A percentile compares a stretch with the other conserved stretches of the same genome.
These are phyloP conservation scores for Torymus aiolomorphi DNA, from an alignment of 2,888 invertebrate species.

Conservation along the genomic window DNA sequence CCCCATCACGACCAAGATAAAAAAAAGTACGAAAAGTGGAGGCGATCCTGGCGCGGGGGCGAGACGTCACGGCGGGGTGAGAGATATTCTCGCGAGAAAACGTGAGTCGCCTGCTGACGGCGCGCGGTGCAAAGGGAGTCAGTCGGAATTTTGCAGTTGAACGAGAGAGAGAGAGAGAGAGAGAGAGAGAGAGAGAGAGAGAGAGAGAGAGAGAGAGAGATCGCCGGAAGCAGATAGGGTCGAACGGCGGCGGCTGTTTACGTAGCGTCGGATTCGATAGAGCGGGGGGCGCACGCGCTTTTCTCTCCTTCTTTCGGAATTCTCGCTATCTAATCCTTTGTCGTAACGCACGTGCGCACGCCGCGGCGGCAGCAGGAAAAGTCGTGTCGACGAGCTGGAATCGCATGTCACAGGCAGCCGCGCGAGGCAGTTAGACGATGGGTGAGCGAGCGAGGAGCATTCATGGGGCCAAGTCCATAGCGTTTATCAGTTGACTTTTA, in stretches of 20 bases:
- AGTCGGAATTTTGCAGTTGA: slow-evolving; percentile 6
- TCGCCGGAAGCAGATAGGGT: slow-evolving; percentile 1
- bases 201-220: slow-evolving; percentile 9
- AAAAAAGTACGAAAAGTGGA: slow-evolving; percentile 12
- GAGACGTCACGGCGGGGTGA: slow-evolving; percentile 4
- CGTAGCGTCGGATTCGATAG: neutral
- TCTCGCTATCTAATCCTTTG: neutral
- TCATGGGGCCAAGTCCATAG: neutral
- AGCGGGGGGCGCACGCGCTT: neutral
- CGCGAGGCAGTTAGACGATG: neutral
- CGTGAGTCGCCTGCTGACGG: slow-evolving; percentile 30
- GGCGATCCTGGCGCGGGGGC: slow-evolving; percentile 1
- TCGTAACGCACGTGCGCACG: neutral
- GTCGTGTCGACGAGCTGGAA: neutral
- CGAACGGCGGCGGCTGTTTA: neutral
- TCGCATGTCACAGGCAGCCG: slow-evolving; percentile 5
- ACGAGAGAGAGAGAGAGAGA: neutral
- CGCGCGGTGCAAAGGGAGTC: neutral
- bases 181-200: slow-evolving; percentile 9
- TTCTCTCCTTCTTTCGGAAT: neutral
- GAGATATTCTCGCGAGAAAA: slow-evolving; percentile 28
- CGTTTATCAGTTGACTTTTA: neutral
- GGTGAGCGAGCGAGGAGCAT: too few species aligned
- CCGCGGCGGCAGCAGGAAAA: too few species aligned
- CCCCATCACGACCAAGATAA: slow-evolving; percentile 16